Evolutionary conservation across 2,888 invertebrate genomes (phyloP), one percentile per base, ranked within the genome.

Genomic region (Antitype chi): DNA sequence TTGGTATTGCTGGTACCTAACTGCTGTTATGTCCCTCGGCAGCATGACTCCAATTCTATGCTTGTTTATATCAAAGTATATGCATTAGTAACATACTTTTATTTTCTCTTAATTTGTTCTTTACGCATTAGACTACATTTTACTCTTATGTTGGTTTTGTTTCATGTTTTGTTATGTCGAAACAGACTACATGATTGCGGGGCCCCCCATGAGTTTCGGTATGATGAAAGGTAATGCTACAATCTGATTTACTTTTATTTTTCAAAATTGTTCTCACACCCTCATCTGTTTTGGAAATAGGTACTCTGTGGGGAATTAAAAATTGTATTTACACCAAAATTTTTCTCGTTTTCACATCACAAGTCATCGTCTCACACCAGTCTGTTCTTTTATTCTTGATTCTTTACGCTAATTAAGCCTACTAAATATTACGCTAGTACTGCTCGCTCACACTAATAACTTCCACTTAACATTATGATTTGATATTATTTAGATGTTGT

Each of bases 201-300:
- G 98, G 96, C 97, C 97, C 97, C 98, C 98, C 96, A 97, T 98
- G 97, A 98, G 98, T 97, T 98, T 98, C 98, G 98, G 98, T 98
- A 98, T 98, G 97, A 97, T 98, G 97, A 98, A 98, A 98, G 98
- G 98, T 98, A 98, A 98, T 97, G 94, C 95, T 92, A 92, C 93
- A 91, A 94, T 92, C 91, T 93, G 93, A 93, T 91, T 91, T 92
- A 90, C 91, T 91, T 87, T 91, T 90, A 89, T 89, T 90, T 93
- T 95, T 94, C 94, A 92, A 96, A 96, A 95, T 95, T 92, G 85
- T 95, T 90, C 90, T 92, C 92, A 91, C 93, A 92, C 91, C 89
- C 92, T 94, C 94, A 95, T 93, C 92, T 92, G 91, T 92, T 92
- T 94, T 90, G 94, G 95, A 93, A 90, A 79, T 94, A 95, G 96